Conservation (phyloP, 2,113 vertebrate genomes). For the Seriola quinqueradiata region DNA sequence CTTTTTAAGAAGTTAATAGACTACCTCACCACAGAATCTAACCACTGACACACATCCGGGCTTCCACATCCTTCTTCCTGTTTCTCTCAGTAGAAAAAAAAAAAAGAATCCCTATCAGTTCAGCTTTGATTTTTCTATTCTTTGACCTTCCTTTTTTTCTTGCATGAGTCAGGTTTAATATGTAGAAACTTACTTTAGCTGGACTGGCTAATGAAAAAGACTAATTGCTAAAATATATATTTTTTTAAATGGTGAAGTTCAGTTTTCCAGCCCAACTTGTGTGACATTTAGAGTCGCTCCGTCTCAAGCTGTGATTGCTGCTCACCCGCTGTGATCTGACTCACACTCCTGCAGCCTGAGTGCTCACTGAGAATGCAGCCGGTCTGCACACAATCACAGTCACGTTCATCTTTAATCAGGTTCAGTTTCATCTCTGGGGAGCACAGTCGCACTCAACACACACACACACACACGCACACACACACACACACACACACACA, state of each 20-base stretch:
- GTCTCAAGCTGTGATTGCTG: slow-evolving; percentile 23
- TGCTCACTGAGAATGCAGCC: slow-evolving; percentile 30
- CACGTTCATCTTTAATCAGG: slow-evolving; percentile 41
- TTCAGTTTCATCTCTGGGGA: slow-evolving; percentile 12
- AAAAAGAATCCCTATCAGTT: not conserved
- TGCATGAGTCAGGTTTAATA: not conserved
- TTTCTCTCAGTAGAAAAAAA: not conserved
- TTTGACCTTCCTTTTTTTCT: not conserved
- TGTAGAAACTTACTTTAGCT: not conserved
- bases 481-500: not conserved
- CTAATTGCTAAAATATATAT: no score
- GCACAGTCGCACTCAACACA: not conserved
- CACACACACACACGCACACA: not conserved
- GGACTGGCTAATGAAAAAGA: not conserved
- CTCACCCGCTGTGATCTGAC: slow-evolving; percentile 51
- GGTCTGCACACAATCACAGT: not conserved
- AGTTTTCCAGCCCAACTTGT: not conserved
- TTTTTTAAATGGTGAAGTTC: not conserved
- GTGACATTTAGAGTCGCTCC: slow-evolving; percentile 9
- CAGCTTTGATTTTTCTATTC: not conserved
- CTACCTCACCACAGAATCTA: not conserved
- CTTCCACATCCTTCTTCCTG: slow-evolving; percentile 20
- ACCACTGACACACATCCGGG: slow-evolving; percentile 8
- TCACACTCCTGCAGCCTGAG: slow-evolving; percentile 45
- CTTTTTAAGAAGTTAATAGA: slow-evolving; percentile 45